Base-by-base conservation (phyloP, 2,113 vertebrate species). In the Actinemys pallida region DNA sequence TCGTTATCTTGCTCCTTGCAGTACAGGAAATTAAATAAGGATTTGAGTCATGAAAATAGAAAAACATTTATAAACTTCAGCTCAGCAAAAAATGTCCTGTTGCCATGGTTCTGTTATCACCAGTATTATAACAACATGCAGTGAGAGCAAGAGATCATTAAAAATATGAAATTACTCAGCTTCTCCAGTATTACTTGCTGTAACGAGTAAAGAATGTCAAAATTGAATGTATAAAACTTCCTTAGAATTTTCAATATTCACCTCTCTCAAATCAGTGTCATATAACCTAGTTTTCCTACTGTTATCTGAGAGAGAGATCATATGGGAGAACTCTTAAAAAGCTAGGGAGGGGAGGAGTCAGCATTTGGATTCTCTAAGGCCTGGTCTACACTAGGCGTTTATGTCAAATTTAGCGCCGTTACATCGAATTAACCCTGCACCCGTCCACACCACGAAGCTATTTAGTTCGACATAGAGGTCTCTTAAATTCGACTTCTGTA, bases 21-120 rank as follows among this genome's bases (percentile, higher is more conserved):
- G 59, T 93, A 94, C 76, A 97, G 96, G 92, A 98, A 97, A 96
- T 97, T 86, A 96, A 97, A 98, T 97, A 89, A 95, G 88, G 87
- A 97, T 53, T 94, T 92, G 94, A 96, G 94, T 97, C 84, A 95
- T 95, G 92, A 97, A 96, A 98, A 95, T 92, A 96, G 96, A 97
- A 98, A 95, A 97, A 85, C 91, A 90, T 97, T 98, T 78, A 96
- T 97, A 96, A 96, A 93, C 88, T 96, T 92, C 31, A 90, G 87
- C 93, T 87, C 88, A 97, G 76, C 88, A 96, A 96, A 97, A 97
- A 86, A 91, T 97, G 92, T 93, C 95, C 93, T 97, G 95, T 98
- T 98, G 92, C 96, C 85, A n/a, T 92, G 88, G 86, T 81, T 96
- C 91, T 97, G 22, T 95, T 95, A 17, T 94, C 97, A 85, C 95